These are phyloP conservation scores for Pyrgus malvae DNA, from an alignment of 2,888 invertebrate genomes.

Conservation along the genomic window DNA sequence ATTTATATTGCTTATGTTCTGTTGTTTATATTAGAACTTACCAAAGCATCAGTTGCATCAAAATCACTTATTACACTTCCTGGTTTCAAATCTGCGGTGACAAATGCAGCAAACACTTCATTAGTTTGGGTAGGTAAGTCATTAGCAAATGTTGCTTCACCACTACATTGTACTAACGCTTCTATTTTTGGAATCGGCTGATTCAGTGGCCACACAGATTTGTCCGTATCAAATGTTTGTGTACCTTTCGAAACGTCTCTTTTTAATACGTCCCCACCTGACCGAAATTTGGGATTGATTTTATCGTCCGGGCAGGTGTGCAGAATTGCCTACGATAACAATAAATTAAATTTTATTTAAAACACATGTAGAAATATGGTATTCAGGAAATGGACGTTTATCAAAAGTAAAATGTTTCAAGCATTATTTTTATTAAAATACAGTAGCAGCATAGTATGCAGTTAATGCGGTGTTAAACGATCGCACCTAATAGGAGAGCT, in stretches of 20 bases:
- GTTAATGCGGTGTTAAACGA: too few relatives aligned
- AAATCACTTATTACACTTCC: constrained; percentile 82
- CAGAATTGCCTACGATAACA: constrained; percentile 68
- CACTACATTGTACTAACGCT: constrained; percentile 85
- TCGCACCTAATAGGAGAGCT: too few relatives aligned
- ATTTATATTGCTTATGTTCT: not conserved
- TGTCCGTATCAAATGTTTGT: constrained; percentile 87
- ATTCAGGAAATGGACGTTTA: too few relatives aligned
- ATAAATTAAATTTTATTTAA: too few relatives aligned
- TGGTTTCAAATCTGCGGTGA: constrained; percentile 79
- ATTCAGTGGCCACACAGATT: constrained; percentile 86
- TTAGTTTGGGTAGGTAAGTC: constrained; percentile 85
- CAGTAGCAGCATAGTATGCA: too few relatives aligned
- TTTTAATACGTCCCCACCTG: constrained; percentile 82
- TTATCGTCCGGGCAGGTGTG: constrained; percentile 77
- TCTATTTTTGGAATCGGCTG: constrained; percentile 89
- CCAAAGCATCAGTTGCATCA: constrained; percentile 85
- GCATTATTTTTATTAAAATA: too few relatives aligned
- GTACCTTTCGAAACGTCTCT: constrained; percentile 85
- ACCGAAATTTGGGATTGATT: constrained; percentile 70
- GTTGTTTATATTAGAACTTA: constrained; percentile 50
- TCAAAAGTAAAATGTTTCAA: too few relatives aligned
- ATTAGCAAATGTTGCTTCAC: constrained; percentile 89
- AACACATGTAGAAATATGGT: too few relatives aligned
- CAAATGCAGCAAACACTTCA: constrained; percentile 88